A percentile compares a stretch with the other conserved stretches of the same genome.
Conservation (phyloP, 2,113 vertebrate species). For the Pachyramphus minor region DNA sequence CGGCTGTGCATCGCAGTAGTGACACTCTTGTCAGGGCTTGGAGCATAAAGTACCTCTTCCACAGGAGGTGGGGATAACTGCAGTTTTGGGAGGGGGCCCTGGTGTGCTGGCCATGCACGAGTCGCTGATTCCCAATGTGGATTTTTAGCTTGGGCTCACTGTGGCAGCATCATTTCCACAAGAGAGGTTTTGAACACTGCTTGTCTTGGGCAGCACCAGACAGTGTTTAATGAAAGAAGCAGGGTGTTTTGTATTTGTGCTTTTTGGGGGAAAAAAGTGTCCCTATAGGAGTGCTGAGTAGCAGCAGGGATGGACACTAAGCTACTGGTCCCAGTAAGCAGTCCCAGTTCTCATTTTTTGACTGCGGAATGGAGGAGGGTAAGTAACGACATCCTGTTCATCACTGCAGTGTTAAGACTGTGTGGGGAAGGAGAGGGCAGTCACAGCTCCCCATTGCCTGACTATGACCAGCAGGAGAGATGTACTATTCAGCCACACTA, state of each 20-base stretch:
- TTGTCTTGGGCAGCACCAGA: neutral
- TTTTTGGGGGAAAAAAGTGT: neutral
- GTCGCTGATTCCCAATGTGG: accelerated
- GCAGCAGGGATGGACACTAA: neutral
- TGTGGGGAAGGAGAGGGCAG: neutral
- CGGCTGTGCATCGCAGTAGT: neutral
- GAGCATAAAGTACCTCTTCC: neutral
- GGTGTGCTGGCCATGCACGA: accelerated
- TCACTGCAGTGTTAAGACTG: neutral
- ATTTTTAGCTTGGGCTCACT: neutral
- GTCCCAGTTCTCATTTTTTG: neutral
- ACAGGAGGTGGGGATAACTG: neutral
- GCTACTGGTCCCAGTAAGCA: neutral
- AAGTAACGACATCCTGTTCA: neutral
- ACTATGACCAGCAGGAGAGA: neutral
- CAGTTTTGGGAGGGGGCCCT: neutral
- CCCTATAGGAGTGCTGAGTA: neutral
- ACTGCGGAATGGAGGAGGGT: neutral
- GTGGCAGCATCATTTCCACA: neutral
- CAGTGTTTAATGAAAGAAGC: neutral
- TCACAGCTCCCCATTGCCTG: neutral
- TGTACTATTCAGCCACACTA: neutral
- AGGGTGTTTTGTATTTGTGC: neutral
- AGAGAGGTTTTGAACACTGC: neutral
- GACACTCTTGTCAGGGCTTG: neutral